Conservation (phyloP, 2,113 vertebrate genomes). For the Numenius arquata region DNA sequence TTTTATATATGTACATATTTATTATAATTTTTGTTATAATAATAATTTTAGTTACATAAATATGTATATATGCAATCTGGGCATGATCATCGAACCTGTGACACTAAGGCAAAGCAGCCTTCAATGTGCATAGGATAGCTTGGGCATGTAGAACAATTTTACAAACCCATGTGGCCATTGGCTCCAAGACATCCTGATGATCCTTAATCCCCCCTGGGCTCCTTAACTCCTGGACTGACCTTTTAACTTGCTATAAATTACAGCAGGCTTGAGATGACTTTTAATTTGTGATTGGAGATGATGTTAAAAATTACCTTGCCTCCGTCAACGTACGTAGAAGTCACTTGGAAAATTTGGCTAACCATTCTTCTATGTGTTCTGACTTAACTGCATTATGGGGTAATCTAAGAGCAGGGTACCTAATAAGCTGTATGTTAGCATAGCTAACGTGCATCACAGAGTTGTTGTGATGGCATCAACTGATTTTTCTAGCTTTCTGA, state of each 20-base stretch:
- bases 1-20: neutral
- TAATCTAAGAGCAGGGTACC: neutral
- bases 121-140: accelerated
- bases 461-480: neutral
- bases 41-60: neutral
- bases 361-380: neutral
- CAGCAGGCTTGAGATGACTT: neutral
- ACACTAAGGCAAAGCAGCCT: neutral
- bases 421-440: neutral
- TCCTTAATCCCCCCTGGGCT: neutral
- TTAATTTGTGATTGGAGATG: neutral
- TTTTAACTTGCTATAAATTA: neutral
- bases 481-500: neutral
- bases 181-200: neutral
- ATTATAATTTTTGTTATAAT: neutral
- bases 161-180: neutral
- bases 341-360: neutral
- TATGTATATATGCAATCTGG: neutral
- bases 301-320: neutral
- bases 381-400: accelerated
- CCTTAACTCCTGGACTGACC: neutral
- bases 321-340: neutral
- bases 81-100: neutral
- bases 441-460: neutral
- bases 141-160: neutral